Percentiles rank a stretch among this genome's conserved stretches.
These are phyloP conservation scores for Oreochromis spilurus DNA, from an alignment of 2,113 vertebrate species.

Conservation along the genomic window DNA sequence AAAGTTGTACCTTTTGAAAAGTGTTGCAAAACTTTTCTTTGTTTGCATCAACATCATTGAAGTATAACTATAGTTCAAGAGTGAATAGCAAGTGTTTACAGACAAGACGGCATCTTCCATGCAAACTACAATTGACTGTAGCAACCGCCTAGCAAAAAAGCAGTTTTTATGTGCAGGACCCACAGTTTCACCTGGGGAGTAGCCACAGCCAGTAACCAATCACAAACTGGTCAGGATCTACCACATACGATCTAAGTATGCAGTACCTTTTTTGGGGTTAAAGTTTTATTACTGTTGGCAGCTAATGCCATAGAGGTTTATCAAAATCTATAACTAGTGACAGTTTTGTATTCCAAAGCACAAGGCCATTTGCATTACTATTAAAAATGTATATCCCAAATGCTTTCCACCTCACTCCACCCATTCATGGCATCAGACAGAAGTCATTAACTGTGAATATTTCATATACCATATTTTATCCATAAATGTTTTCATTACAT, in stretches of 20 bases:
- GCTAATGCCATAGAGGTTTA: not conserved
- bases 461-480: not conserved
- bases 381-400: not conserved
- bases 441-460: not conserved
- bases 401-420: not conserved
- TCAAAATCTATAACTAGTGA: not conserved
- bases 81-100: not conserved
- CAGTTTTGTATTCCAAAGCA: not conserved
- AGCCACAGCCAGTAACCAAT: not conserved
- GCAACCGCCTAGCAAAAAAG: not conserved
- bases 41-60: not conserved
- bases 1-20: not conserved
- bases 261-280: not conserved
- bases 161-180: not conserved
- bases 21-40: not conserved
- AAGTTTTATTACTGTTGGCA: not conserved
- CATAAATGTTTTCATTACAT: not conserved
- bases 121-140: not conserved
- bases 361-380: not conserved
- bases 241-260: not conserved
- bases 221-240: not conserved
- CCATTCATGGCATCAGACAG: not conserved
- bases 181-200: not conserved
- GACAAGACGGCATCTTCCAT: not conserved
- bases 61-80: not conserved